Conservation (phyloP, 2,888 invertebrate genomes). For the Augochlorella aurata region DNA sequence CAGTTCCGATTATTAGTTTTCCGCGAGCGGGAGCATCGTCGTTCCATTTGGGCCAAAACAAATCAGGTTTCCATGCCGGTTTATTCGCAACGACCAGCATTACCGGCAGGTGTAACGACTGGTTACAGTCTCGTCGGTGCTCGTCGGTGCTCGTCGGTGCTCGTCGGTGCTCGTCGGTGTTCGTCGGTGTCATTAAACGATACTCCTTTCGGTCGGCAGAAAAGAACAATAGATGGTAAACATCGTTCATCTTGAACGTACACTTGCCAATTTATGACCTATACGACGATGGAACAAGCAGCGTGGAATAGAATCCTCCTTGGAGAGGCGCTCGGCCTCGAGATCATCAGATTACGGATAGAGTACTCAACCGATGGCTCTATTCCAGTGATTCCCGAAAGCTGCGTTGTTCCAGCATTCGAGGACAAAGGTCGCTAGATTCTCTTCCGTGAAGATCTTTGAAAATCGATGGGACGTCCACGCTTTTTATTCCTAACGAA, state of each 20-base stretch:
- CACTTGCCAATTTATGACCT: neutral
- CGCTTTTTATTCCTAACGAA: no score
- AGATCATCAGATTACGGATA: neutral
- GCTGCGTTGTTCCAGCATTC: neutral
- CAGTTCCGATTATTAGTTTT: constrained; percentile 52
- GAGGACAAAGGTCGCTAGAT: neutral
- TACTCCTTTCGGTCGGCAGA: neutral
- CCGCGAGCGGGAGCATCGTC: constrained; percentile 1
- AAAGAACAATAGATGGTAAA: neutral
- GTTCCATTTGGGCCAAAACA: constrained; percentile 30
- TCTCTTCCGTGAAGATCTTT: neutral
- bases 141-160: no score
- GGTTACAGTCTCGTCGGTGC: no score
- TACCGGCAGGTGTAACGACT: neutral
- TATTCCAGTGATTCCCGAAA: neutral
- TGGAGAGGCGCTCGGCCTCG: neutral
- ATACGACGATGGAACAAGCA: neutral
- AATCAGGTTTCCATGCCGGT: constrained; percentile 20
- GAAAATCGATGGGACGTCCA: no score
- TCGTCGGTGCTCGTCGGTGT: no score
- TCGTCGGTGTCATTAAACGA: neutral
- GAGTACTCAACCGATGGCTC: neutral
- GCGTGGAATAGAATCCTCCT: neutral
- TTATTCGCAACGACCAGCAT: neutral
- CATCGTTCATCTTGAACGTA: neutral